Evolutionary conservation across 2,113 vertebrate species (phyloP).

Genomic region (Channa argus): DNA sequence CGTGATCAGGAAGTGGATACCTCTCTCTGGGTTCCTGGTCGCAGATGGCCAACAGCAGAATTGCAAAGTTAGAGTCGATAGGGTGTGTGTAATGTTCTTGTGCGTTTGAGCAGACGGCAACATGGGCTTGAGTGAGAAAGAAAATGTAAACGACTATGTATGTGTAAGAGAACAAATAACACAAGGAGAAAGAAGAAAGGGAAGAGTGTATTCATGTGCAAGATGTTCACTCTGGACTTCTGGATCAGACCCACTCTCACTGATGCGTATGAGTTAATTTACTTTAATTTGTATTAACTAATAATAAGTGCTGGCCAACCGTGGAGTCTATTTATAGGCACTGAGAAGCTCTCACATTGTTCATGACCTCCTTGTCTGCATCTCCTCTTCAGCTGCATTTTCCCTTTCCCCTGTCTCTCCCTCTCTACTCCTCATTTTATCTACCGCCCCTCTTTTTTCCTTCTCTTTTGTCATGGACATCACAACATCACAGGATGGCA

Average conservation of each 20-base stretch:
- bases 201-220: constrained; percentile 44
- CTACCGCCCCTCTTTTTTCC: background rate
- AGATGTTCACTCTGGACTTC: constrained; percentile 58
- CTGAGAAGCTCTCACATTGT: constrained; percentile 49
- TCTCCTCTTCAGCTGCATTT: constrained; percentile 36
- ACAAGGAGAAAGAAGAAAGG: constrained; percentile 21
- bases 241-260: constrained; percentile 55
- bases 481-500: constrained; percentile 42
- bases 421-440: constrained; percentile 2
- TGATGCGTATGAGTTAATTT: constrained; percentile 69
- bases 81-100: constrained; percentile 20
- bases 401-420: constrained; percentile 12
- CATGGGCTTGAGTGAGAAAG: constrained; percentile 29
- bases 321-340: constrained; percentile 62
- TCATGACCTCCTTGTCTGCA: constrained; percentile 48
- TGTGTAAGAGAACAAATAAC: background rate
- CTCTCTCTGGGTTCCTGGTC: constrained; percentile 96
- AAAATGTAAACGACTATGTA: constrained; percentile 19
- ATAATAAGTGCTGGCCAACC: constrained; percentile 58
- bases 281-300: constrained; percentile 70
- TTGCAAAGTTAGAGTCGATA: constrained; percentile 23
- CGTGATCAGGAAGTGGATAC: constrained; percentile 97
- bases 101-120: constrained; percentile 33
- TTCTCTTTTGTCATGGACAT: constrained; percentile 38
- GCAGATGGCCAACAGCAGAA: constrained; percentile 22